A percentile compares a stretch with the other conserved stretches of the same genome.
Evolutionary conservation across 2,888 invertebrate species (phyloP).

Genomic region (Parnassius smintheus): DNA sequence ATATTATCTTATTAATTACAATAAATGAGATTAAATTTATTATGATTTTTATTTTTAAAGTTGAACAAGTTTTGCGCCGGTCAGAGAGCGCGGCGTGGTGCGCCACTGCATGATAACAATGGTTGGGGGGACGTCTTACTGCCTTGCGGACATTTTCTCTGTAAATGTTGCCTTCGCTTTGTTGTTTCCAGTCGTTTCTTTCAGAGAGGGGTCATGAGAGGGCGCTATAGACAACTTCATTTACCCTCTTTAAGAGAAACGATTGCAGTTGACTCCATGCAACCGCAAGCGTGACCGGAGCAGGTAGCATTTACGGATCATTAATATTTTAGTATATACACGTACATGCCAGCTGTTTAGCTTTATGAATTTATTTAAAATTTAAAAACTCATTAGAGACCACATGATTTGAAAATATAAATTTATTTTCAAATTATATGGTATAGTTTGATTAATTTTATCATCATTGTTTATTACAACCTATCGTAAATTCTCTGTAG

Average conservation of each 20-base stretch:
- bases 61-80: constrained; percentile 44
- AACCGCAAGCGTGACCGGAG: constrained; percentile 55
- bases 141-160: constrained; percentile 70
- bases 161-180: constrained; percentile 67
- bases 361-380: too few relatives aligned
- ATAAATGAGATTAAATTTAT: constrained; percentile 31
- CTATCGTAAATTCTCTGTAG: too few relatives aligned
- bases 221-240: constrained; percentile 61
- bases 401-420: too few relatives aligned
- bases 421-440: too few relatives aligned
- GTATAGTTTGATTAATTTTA: too few relatives aligned
- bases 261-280: constrained; percentile 57
- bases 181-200: constrained; percentile 70
- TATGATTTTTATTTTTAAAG: constrained; percentile 46
- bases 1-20: constrained; percentile 16
- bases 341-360: neutral
- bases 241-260: constrained; percentile 57
- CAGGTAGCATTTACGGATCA: constrained; percentile 66
- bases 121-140: constrained; percentile 58
- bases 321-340: constrained; percentile 59
- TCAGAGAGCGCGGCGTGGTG: constrained; percentile 40
- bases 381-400: too few relatives aligned
- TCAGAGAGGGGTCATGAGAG: constrained; percentile 57
- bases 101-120: constrained; percentile 65
- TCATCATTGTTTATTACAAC: too few relatives aligned